phyloP scores from a whole-genome alignment of 2,888 invertebrate genomes.

The Tetranychus truncatus region DNA sequence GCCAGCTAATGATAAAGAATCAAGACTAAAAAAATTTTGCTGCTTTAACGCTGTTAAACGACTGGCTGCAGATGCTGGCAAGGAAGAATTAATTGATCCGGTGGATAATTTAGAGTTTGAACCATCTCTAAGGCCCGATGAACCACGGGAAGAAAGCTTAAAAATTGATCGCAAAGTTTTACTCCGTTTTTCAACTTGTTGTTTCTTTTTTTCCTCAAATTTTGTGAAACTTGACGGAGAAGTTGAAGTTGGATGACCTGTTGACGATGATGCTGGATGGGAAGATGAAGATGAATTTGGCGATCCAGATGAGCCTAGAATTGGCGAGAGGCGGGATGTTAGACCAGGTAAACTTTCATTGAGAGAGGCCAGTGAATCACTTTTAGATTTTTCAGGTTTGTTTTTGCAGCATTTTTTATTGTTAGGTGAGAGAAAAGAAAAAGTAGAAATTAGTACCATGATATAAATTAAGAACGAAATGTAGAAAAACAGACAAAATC shows the following conservation, averaged over 20 bases:
- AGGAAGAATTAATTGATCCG: conserved; percentile 28
- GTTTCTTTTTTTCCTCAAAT: conserved; percentile 66
- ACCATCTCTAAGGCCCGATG: background rate
- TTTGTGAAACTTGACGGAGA: conserved; percentile 45
- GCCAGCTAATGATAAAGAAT: conserved; percentile 17
- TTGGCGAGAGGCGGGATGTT: background rate
- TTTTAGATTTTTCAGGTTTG: background rate
- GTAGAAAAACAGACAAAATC: background rate
- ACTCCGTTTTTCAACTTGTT: conserved; percentile 56
- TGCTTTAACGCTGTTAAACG: conserved; percentile 15
- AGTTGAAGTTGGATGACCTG: conserved; percentile 10
- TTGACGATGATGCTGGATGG: background rate
- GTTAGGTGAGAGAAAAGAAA: background rate
- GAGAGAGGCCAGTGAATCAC: background rate
- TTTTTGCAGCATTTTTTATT: background rate
- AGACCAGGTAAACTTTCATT: background rate
- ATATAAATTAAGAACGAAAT: background rate
- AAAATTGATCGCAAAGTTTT: conserved; percentile 58
- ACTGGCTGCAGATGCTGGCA: conserved; percentile 11
- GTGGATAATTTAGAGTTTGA: conserved; percentile 23
- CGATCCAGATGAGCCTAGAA: background rate
- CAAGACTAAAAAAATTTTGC: conserved; percentile 12
- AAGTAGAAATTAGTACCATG: background rate
- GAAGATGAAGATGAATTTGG: background rate
- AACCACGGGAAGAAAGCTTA: conserved; percentile 38